A percentile compares a stretch with the other conserved stretches of the same genome.
phyloP scores from a whole-genome alignment of 2,113 vertebrate species.

The Phylloscopus trochiloides region DNA sequence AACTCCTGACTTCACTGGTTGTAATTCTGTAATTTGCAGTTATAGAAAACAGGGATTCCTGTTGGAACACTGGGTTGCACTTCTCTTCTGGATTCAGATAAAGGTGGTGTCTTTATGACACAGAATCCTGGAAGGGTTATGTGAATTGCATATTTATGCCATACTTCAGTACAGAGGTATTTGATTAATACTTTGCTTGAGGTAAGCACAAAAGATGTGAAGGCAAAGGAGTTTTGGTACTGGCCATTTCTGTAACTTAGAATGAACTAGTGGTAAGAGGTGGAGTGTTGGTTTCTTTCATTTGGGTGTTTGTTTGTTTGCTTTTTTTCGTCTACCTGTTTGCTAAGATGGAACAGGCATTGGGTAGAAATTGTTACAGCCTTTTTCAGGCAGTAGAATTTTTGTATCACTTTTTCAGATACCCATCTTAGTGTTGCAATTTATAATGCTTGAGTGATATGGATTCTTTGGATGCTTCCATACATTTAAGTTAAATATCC shows the following conservation, averaged over 20 bases:
- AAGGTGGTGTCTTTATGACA: neutral
- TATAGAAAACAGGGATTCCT: neutral
- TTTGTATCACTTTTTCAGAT: neutral
- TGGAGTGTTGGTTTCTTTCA: neutral
- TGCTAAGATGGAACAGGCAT: neutral
- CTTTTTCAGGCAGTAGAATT: neutral
- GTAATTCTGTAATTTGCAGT: neutral
- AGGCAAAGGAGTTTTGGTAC: neutral
- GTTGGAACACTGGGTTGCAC: neutral
- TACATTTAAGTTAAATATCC: neutral
- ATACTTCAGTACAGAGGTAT: neutral
- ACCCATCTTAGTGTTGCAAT: neutral
- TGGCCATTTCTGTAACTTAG: neutral
- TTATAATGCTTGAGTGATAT: neutral
- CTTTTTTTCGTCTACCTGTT: neutral
- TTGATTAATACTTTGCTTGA: neutral
- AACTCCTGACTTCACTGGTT: neutral
- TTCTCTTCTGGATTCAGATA: neutral
- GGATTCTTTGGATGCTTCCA: neutral
- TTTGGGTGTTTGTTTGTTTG: neutral
- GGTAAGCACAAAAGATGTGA: neutral
- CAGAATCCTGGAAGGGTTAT: neutral
- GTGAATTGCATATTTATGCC: neutral
- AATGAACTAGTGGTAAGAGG: neutral
- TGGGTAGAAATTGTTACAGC: neutral